Evolutionary conservation across 2,888 invertebrate genomes (phyloP), one percentile per base, ranked within the genome.

Genomic region (Tenthredo amoena): DNA sequence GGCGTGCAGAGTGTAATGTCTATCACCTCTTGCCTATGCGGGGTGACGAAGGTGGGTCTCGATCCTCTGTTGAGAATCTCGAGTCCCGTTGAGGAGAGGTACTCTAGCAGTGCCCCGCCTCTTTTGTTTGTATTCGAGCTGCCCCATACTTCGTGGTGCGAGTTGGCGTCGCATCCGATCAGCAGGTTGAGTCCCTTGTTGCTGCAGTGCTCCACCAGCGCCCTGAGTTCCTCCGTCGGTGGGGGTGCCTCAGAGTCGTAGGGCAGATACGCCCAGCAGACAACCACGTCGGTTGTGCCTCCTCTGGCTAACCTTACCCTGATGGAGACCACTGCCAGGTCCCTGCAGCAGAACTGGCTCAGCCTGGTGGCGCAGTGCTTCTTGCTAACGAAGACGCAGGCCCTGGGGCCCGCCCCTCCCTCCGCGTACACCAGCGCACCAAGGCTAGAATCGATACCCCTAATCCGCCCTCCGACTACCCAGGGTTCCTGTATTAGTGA

Each of bases 141-240:
- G 34, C 34, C 34, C 34, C 34, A 34, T 26, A 26, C 1, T 26
- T 26, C 26, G 26, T 26, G 26, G 26, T 26, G 26, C 26, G 26
- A 26, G 26, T 34, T 34, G n/a, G 2, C n/a, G 21, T 21, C n/a
- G 21, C 6, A 21, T 6, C n/a, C 26, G 3, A 26, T 26, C 31
- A 34, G 34, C 4, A 4, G 34, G 34, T 34, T 34, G 34, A 34
- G 34, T 4, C 34, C 34, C 34, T 34, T 34, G 34, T 4, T 34
- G 34, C 4, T 34, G 71, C 34, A 15, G 37, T 3, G 47, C n/a
- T 84, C 81, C 21, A 84, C 40, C 31, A 86, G 58, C 15, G 55
- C 65, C 15, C 26, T 79, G 6, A 86, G 62, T 43, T 72, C 79
- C 43, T 43, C 55, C 15, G 79, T 65, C 9, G 85, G 71, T 71